Percentiles rank a stretch among this genome's conserved stretches.
These are phyloP conservation scores for Pharmacophagus antenor DNA, from an alignment of 2,888 invertebrate species.

Conservation along the genomic window DNA sequence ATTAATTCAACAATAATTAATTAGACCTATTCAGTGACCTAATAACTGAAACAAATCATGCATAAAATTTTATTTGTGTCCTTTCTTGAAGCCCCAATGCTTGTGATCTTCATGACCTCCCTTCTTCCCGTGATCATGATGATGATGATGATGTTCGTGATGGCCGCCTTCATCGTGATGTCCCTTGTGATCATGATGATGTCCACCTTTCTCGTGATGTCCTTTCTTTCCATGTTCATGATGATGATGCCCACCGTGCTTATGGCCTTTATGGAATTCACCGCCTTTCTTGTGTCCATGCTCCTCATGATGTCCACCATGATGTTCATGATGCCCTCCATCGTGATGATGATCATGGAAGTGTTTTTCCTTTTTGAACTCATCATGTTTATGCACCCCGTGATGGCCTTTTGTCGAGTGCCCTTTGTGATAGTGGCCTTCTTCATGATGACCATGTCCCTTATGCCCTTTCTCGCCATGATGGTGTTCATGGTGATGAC, in stretches of 20 bases:
- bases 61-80: constrained; percentile 54
- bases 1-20: constrained; percentile 48
- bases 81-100: constrained; percentile 87
- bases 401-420: constrained; percentile 93
- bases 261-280: constrained; percentile 88
- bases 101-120: constrained; percentile 90
- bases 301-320: constrained; percentile 89
- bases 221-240: constrained; percentile 91
- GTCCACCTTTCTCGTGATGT: constrained; percentile 89
- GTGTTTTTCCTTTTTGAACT: constrained; percentile 92
- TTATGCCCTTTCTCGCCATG: constrained; percentile 85
- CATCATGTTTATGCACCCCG: constrained; percentile 91
- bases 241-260: constrained; percentile 88
- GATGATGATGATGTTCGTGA: constrained; percentile 88
- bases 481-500: constrained; percentile 83
- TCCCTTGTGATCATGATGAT: constrained; percentile 89
- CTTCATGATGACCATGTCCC: constrained; percentile 76
- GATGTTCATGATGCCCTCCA: constrained; percentile 89
- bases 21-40: constrained; percentile 58
- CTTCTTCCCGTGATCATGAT: constrained; percentile 88
- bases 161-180: constrained; percentile 90
- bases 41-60: constrained; percentile 45
- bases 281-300: constrained; percentile 91
- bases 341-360: constrained; percentile 92
- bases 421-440: constrained; percentile 89